Conservation (phyloP, 2,888 invertebrate genomes). For the Eupeodes luniger region DNA sequence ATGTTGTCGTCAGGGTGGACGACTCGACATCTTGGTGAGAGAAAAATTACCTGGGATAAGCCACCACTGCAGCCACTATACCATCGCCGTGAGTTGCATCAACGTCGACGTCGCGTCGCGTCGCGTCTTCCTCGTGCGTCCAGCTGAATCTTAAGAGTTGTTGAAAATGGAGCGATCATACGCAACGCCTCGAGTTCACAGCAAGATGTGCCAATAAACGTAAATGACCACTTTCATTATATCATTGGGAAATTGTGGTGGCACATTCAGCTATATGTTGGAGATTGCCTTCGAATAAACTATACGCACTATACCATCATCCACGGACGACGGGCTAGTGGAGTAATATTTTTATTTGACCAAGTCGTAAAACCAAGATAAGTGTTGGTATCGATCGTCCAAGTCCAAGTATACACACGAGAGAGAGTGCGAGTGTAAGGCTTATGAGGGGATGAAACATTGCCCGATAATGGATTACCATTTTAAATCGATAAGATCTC, state of each 20-base stretch:
- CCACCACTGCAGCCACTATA: conserved; percentile 13
- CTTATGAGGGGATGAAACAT: conserved; percentile 28
- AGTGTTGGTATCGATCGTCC: conserved; percentile 66
- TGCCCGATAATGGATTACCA: conserved; percentile 62
- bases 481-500: conserved; percentile 67
- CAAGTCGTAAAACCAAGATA: conserved; percentile 66
- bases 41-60: conserved; percentile 67
- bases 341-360: conserved; percentile 53
- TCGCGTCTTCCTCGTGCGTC: not conserved
- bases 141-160: conserved; percentile 16
- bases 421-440: not conserved
- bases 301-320: not conserved
- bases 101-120: too few relatives aligned
- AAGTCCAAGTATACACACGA: not conserved
- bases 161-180: not conserved
- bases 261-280: conserved; percentile 46
- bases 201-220: conserved; percentile 73
- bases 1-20: conserved; percentile 23
- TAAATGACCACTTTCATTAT: conserved; percentile 76
- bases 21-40: conserved; percentile 18
- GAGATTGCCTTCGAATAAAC: conserved; percentile 27
- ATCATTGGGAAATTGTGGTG: conserved; percentile 74
- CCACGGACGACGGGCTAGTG: conserved; percentile 10
- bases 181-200: conserved; percentile 14
- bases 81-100: too few relatives aligned